Base-by-base conservation (phyloP, 2,797 vertebrate species). In the Psittacula echo region DNA sequence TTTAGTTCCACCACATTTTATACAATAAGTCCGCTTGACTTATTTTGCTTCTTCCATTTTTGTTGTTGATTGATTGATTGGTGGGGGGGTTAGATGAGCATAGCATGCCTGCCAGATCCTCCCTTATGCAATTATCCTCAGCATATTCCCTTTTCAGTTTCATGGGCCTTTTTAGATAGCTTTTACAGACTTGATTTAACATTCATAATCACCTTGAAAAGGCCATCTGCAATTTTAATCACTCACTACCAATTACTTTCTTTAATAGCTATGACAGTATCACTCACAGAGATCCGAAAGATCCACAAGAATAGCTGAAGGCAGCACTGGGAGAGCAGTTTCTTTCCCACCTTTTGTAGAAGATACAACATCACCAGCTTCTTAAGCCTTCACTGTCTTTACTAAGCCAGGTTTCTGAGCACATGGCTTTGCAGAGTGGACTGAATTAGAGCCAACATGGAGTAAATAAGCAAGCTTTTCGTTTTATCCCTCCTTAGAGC, bases 191-290 rank as follows among this genome's bases (percentile, higher is more conserved):
- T 80, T 94, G 79, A 97, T 96, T 97, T 97, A 96, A 95, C 92
- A 97, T 96, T 95, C 95, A 95, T 96, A 89, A 93, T 85, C 96
- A 97, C 91, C 87, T 75, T 93, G 97, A 95, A 96, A 96, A 97
- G 97, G 93, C 86, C 88, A 97, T 96, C 96, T 96, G 76, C 94
- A 95, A 87, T 95, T 97, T 97, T 98, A 98, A 98, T 98, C 94
- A 96, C 94, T 94, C 89, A 51, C 86, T 94, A 77, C 92, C 95
- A 97, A 97, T 91, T 96, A 96, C 94, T 94, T 94, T 91, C 93
- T 86, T 50, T 91, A 95, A 95, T 95, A 96, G 93, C 93, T 92
- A 27, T 86, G 94, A 95, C 95, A 96, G 95, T 89, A 94, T 97
- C 94, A 76, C 87, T 97, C 93, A 72, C 20, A 61, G 89, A n/a